Base-by-base conservation (phyloP, 2,888 invertebrate species). In the Euzetes globulus region DNA sequence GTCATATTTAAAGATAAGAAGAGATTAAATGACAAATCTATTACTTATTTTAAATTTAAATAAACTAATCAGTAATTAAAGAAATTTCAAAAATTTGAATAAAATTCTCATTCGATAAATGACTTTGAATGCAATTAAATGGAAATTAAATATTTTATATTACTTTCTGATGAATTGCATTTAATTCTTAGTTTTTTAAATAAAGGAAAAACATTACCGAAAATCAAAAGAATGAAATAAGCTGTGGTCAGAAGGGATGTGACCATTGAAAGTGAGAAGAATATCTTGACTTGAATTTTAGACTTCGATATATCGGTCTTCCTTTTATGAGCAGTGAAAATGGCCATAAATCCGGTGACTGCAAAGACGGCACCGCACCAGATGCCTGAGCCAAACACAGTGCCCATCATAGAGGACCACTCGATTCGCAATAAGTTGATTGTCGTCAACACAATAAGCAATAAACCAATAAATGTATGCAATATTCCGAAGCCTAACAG, bases 361-460 rank as follows among this genome's bases (percentile, higher is more conserved):
- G 76, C 29, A 25, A 78, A 78, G 0, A 77, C 41, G 9, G 74
- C 71, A 2, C 77, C 77, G 47, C 77, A 78, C 29, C 77, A 74
- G 19, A 76, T 72, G n/a, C 75, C 77, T 19, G 75, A 72, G 1
- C 77, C 19, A 13, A 47, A 47, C 7, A 47, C 47, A n/a, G n/a
- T 17, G 11, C 74, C 29, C n/a, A 65, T 37, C 17, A n/a, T 37
- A 4, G 45, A 33, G 13, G 58, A 37, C 27, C 60, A 33, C 17
- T 73, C 73, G 11, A 29, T 22, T 9, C 41, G 65, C 17, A 63
- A 65, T 41, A 73, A 52, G 15, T 75, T 68, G 7, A 77, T 73
- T 13, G 70, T 73, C 1, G 77, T 76, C 37, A 78, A 72, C 13
- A 72, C 25, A 17, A 77, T 45, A 7, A 75, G 72, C 3, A 76